These are phyloP conservation scores for Philereme transversata DNA, from an alignment of 2,888 invertebrate species.

Conservation along the genomic window DNA sequence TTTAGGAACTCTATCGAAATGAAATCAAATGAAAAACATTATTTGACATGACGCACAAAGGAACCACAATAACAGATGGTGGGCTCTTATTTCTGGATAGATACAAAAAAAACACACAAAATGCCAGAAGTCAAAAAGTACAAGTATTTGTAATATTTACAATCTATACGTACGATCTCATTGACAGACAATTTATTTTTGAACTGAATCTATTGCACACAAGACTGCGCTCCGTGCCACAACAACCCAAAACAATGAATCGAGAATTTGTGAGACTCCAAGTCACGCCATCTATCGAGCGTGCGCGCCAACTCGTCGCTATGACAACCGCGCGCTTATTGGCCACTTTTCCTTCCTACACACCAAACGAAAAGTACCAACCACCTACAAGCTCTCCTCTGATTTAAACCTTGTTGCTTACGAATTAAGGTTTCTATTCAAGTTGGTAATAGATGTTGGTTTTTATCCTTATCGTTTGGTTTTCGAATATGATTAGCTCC, in stretches of 20 bases:
- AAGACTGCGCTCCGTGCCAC: too few species aligned
- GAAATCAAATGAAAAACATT: too few species aligned
- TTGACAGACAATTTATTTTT: too few species aligned
- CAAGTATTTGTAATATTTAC: too few species aligned
- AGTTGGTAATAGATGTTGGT: slow-evolving; percentile 36
- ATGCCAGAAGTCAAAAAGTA: too few species aligned
- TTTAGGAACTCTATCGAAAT: too few species aligned
- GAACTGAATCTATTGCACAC: too few species aligned
- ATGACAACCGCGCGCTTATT: slow-evolving; percentile 77
- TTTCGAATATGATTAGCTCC: slow-evolving; percentile 69
- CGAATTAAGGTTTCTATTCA: slow-evolving; percentile 54
- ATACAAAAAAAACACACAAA: too few species aligned
- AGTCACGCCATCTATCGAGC: slow-evolving; percentile 68
- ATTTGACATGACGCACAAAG: too few species aligned
- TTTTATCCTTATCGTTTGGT: slow-evolving; percentile 44
- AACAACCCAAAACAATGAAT: not conserved
- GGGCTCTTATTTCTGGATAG: too few species aligned
- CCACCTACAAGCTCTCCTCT: slow-evolving; percentile 47
- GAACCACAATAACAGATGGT: too few species aligned
- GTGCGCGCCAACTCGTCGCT: slow-evolving; percentile 58
- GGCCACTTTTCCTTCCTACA: slow-evolving; percentile 64
- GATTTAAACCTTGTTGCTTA: slow-evolving; percentile 56
- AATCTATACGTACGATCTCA: too few species aligned
- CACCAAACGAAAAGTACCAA: slow-evolving; percentile 53
- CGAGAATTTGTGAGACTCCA: slow-evolving; percentile 25